A percentile compares a stretch with the other conserved stretches of the same genome.
These are phyloP conservation scores for Calcarius ornatus DNA, from an alignment of 2,113 vertebrate genomes.

Conservation along the genomic window DNA sequence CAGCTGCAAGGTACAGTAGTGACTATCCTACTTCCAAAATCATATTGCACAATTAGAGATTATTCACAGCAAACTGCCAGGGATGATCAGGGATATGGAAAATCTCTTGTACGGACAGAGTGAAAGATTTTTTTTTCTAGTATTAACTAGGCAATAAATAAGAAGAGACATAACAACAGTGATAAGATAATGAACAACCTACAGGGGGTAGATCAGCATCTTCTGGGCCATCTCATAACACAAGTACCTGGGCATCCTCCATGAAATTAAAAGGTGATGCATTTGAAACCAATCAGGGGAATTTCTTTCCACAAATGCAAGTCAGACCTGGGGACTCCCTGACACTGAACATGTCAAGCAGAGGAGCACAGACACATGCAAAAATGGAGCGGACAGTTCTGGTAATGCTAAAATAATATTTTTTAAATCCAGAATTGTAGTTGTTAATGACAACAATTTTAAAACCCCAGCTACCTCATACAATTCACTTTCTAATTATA, in stretches of 20 bases:
- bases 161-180: neutral
- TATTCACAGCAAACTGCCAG: neutral
- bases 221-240: neutral
- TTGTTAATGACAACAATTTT: neutral
- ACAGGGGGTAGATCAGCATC: neutral
- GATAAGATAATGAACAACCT: neutral
- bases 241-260: neutral
- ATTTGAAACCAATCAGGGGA: neutral
- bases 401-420: neutral
- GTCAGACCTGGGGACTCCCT: neutral
- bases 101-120: neutral
- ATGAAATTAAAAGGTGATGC: slow-evolving; percentile 4
- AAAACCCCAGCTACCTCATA: neutral
- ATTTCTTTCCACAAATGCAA: neutral
- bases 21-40: neutral
- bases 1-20: neutral
- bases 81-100: neutral
- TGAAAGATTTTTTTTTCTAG: neutral
- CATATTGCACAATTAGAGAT: neutral
- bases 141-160: neutral
- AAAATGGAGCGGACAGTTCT: neutral
- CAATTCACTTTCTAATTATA: neutral
- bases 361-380: neutral
- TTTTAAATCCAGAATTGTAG: neutral
- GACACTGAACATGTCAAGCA: neutral